Evolutionary conservation across 2,113 vertebrate species (phyloP).

Genomic region (Chaetops frenatus): DNA sequence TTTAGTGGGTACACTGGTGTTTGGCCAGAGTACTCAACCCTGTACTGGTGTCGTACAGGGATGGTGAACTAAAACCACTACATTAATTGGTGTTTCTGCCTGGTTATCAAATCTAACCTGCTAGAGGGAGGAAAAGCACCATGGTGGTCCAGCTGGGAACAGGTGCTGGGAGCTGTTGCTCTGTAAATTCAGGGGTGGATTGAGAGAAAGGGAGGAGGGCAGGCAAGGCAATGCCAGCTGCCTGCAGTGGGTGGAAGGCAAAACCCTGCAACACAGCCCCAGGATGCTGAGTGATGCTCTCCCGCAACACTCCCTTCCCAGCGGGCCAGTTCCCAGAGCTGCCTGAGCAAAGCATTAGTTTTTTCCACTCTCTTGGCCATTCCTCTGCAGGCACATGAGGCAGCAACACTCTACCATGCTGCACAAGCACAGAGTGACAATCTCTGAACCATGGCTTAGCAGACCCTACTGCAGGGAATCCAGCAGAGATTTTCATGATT

Average conservation of each 20-base stretch:
- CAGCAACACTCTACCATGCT: fast-evolving
- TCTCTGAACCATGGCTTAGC: fast-evolving
- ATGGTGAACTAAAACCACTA: too few relatives aligned
- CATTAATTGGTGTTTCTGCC: too few relatives aligned
- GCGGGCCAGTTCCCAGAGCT: neutral
- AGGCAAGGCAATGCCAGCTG: neutral
- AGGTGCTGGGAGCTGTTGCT: neutral
- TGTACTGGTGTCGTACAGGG: too few relatives aligned
- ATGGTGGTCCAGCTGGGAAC: neutral
- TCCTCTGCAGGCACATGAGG: neutral
- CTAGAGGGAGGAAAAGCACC: neutral
- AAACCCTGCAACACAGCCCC: neutral
- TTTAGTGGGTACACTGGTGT: too few relatives aligned
- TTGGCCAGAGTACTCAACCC: too few relatives aligned
- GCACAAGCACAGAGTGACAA: neutral
- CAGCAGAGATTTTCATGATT: neutral
- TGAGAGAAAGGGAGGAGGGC: neutral
- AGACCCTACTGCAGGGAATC: fast-evolving
- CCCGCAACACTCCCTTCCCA: neutral
- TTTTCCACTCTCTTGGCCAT: neutral
- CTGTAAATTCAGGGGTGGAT: neutral
- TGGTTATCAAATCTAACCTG: too few relatives aligned
- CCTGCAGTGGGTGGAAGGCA: fast-evolving
- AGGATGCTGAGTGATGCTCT: neutral
- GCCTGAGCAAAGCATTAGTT: neutral